These are phyloP conservation scores for Pogonomyrmex barbatus DNA, from an alignment of 1,140 invertebrate species.

Conservation along the genomic window DNA sequence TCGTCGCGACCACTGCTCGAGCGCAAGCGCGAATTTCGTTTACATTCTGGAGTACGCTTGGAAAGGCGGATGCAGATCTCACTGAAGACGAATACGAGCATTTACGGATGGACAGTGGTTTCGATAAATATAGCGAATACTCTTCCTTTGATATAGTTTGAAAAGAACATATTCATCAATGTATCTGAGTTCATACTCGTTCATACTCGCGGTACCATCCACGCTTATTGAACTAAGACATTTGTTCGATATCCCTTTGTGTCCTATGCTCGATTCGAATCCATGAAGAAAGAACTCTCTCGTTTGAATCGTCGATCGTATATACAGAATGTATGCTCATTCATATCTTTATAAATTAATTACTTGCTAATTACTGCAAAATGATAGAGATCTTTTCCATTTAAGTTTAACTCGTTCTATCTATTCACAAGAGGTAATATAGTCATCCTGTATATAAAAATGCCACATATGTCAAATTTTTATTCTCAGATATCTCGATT, in stretches of 20 bases:
- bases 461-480: neutral
- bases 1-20: constrained; percentile 1
- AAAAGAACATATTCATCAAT: neutral
- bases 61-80: neutral
- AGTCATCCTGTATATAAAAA: neutral
- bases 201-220: neutral
- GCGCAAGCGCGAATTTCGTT: neutral
- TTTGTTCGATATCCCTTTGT: neutral
- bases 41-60: neutral
- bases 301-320: neutral
- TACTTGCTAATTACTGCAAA: too few species aligned
- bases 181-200: neutral
- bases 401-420: too few species aligned
- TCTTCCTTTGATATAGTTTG: neutral
- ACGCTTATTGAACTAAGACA: neutral
- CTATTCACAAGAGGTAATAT: too few species aligned
- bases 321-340: neutral
- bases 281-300: neutral
- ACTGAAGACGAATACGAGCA: neutral
- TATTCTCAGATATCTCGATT: neutral
- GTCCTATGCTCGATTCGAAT: neutral
- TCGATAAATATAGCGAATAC: neutral
- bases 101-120: too few species aligned
- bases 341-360: too few species aligned
- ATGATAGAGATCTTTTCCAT: too few species aligned